Conservation (phyloP, 2,888 invertebrate genomes). For the Hemithea aestivaria region DNA sequence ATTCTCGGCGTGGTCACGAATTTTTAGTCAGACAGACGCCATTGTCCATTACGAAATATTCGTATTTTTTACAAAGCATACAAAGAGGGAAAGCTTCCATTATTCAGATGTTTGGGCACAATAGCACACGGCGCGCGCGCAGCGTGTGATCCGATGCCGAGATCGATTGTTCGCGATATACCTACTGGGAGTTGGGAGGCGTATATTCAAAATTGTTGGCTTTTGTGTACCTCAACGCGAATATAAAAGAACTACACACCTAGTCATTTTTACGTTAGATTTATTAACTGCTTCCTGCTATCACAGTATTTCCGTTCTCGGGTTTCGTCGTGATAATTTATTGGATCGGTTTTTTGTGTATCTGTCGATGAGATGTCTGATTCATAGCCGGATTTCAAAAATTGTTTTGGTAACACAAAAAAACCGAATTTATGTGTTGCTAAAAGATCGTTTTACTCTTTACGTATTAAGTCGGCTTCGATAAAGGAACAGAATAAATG, state of each 20-base stretch:
- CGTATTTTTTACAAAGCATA: slow-evolving; percentile 63
- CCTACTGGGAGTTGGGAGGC: too few relatives aligned
- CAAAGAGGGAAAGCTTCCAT: slow-evolving; percentile 67
- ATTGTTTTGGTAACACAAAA: background rate
- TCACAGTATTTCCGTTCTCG: slow-evolving; percentile 44
- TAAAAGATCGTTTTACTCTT: too few relatives aligned
- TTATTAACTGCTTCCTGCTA: slow-evolving; percentile 65
- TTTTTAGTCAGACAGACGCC: slow-evolving; percentile 43
- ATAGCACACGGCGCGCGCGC: slow-evolving; percentile 67
- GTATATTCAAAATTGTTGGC: slow-evolving; percentile 64
- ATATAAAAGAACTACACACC: slow-evolving; percentile 61
- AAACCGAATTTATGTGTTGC: too few relatives aligned
- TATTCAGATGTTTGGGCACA: slow-evolving; percentile 67
- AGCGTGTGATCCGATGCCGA: slow-evolving; percentile 66
- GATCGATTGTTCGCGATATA: slow-evolving; percentile 69
- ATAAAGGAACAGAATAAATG: too few relatives aligned
- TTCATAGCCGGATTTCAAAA: slow-evolving; percentile 7
- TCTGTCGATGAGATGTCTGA: slow-evolving; percentile 13
- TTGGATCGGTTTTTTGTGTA: slow-evolving; percentile 24
- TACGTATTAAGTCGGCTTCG: too few relatives aligned
- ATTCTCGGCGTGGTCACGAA: slow-evolving; percentile 34
- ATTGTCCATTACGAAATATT: slow-evolving; percentile 67
- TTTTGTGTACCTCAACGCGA: slow-evolving; percentile 58
- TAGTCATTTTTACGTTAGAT: slow-evolving; percentile 52
- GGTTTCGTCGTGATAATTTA: slow-evolving; percentile 38